A percentile compares a stretch with the other conserved stretches of the same genome.
phyloP scores from a whole-genome alignment of 2,888 invertebrate genomes.

The Osmoderma eremita region DNA sequence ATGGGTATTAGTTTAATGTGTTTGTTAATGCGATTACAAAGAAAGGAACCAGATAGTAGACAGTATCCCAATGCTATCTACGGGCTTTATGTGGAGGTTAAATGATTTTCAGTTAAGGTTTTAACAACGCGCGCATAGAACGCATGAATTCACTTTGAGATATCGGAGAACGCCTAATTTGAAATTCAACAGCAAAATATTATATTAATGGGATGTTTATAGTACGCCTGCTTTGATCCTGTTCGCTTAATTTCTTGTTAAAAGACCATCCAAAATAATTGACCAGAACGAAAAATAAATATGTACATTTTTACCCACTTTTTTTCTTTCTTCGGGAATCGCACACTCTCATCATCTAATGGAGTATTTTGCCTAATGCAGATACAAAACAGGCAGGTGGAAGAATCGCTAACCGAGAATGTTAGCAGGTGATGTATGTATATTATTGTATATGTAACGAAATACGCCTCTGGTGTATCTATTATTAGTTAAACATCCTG shows the following conservation, averaged over 20 bases:
- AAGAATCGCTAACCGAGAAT: constrained; percentile 16
- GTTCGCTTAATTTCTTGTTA: too few relatives aligned
- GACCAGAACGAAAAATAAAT: not conserved
- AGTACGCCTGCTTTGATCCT: too few relatives aligned
- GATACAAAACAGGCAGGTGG: constrained; percentile 18
- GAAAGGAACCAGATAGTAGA: constrained; percentile 5
- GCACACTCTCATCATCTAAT: constrained; percentile 19
- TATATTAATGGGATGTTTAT: too few relatives aligned
- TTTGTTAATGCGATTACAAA: constrained; percentile 34
- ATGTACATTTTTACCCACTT: not conserved
- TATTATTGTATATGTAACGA: constrained; percentile 9
- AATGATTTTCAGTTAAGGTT: constrained; percentile 24
- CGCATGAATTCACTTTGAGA: constrained; percentile 21
- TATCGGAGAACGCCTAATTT: not conserved
- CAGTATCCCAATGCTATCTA: not conserved
- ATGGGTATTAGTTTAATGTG: constrained; percentile 39
- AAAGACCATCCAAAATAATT: too few relatives aligned
- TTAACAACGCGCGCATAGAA: constrained; percentile 19
- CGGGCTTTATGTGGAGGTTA: not conserved
- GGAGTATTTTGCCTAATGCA: not conserved
- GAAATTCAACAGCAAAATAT: not conserved
- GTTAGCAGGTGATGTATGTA: constrained; percentile 41
- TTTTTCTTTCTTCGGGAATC: not conserved
- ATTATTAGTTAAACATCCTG: constrained; percentile 51
- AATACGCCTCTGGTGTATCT: constrained; percentile 50